Evolutionary conservation across 2,888 invertebrate genomes (phyloP).

Genomic region (Deilephila elpenor): DNA sequence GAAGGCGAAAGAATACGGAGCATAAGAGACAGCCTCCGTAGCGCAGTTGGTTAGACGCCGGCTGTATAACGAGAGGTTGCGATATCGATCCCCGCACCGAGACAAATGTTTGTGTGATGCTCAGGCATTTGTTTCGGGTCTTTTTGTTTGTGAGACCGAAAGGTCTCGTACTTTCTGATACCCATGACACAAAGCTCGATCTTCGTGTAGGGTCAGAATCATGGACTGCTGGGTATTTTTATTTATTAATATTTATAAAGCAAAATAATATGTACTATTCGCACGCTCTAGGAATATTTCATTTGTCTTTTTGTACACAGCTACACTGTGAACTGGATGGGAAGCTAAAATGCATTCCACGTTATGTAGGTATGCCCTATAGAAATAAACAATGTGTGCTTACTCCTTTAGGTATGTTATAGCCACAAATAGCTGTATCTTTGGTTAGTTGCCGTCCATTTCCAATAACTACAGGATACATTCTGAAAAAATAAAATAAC

Average conservation of each 20-base stretch:
- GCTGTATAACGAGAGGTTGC: background rate
- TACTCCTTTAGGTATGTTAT: conserved; percentile 91
- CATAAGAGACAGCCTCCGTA: background rate
- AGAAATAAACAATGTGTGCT: conserved; percentile 51
- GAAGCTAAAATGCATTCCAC: too few relatives aligned
- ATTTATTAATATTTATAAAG: too few relatives aligned
- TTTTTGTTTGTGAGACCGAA: background rate
- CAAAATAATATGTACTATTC: too few relatives aligned
- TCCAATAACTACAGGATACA: conserved; percentile 91
- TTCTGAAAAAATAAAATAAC: conserved; percentile 73
- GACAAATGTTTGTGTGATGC: background rate
- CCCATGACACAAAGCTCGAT: background rate
- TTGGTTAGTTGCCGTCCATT: conserved; percentile 89
- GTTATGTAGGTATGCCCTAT: too few relatives aligned
- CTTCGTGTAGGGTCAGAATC: background rate
- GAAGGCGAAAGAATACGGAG: conserved; percentile 42
- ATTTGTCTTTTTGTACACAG: too few relatives aligned
- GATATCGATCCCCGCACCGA: background rate
- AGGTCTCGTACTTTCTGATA: background rate
- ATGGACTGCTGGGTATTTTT: background rate
- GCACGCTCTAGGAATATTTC: too few relatives aligned
- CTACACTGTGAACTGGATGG: too few relatives aligned
- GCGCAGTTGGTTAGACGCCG: background rate
- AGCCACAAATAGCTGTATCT: conserved; percentile 89
- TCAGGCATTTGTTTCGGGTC: background rate